Percentiles rank a stretch among this genome's conserved stretches.
These are phyloP conservation scores for Elgaria multicarinata DNA, from an alignment of 2,113 vertebrate genomes.

Conservation along the genomic window DNA sequence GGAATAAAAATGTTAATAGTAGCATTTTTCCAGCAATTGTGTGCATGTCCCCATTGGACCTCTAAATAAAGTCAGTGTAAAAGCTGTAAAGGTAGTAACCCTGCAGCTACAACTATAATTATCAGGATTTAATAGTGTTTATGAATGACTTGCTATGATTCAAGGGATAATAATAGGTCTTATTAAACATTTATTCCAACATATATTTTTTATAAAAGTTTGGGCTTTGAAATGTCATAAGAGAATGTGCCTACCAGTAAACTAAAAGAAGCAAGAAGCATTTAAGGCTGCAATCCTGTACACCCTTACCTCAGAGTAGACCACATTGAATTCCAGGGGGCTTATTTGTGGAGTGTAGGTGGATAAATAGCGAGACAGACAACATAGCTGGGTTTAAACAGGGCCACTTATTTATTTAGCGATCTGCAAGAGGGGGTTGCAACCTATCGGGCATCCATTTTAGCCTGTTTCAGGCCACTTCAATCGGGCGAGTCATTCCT, in stretches of 20 bases:
- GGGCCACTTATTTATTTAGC: too few species aligned
- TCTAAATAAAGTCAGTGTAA: constrained; percentile 71
- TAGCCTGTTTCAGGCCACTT: too few species aligned
- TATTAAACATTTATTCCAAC: constrained; percentile 76
- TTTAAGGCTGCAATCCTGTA: constrained; percentile 27
- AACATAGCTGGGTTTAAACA: too few species aligned
- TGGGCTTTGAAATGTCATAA: constrained; percentile 66
- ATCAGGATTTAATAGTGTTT: constrained; percentile 75
- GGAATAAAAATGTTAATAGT: constrained; percentile 66
- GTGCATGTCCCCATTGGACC: constrained; percentile 68
- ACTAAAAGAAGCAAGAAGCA: constrained; percentile 55
- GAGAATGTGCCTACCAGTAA: constrained; percentile 59
- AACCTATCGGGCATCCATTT: too few species aligned
- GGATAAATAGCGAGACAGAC: too few species aligned
- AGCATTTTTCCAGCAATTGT: constrained; percentile 67
- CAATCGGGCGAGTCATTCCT: too few species aligned
- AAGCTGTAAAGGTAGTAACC: constrained; percentile 71
- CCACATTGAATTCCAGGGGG: neutral
- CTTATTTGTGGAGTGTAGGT: too few species aligned
- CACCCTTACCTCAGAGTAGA: neutral
- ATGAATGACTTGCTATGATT: constrained; percentile 74
- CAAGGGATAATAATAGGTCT: constrained; percentile 73
- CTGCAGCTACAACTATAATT: constrained; percentile 74
- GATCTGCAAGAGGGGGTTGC: too few species aligned
- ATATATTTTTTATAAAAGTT: constrained; percentile 72